These are phyloP conservation scores for Coregonus ussuriensis DNA, from an alignment of 2,797 vertebrate species.

Conservation along the genomic window DNA sequence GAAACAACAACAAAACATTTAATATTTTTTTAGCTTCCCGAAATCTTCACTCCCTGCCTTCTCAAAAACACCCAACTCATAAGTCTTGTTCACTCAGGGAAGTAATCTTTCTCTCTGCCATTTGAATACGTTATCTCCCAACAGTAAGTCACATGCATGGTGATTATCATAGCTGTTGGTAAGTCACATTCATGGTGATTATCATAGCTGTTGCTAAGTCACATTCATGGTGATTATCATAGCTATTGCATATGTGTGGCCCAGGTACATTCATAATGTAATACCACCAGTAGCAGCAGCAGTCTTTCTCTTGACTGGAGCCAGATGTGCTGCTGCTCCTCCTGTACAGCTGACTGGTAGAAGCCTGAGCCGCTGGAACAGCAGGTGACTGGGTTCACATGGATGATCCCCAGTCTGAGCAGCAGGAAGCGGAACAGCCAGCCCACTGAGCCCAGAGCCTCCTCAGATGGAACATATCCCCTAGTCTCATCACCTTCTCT, in stretches of 20 bases:
- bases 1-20: too few species aligned
- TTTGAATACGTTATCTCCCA: too few species aligned
- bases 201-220: too few species aligned
- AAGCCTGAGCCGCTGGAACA: not conserved
- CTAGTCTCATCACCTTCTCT: not conserved
- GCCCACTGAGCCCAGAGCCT: too few species aligned
- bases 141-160: too few species aligned
- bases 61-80: not conserved
- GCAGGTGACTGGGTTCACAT: slow-evolving; percentile 8
- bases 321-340: slow-evolving; percentile 2
- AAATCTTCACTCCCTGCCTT: not conserved
- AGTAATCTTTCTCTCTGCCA: not conserved
- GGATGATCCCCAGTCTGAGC: not conserved
- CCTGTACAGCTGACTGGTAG: not conserved
- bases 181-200: too few species aligned
- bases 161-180: too few species aligned
- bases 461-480: not conserved
- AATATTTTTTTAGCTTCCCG: too few species aligned
- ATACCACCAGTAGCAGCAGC: not conserved
- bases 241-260: not conserved
- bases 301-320: not conserved
- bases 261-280: not conserved
- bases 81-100: not conserved
- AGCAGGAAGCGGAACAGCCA: not conserved
- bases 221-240: too few species aligned